Evolutionary conservation across 2,113 vertebrate genomes (phyloP), one percentile per base, ranked within the genome.

Genomic region (Sialia sialis): DNA sequence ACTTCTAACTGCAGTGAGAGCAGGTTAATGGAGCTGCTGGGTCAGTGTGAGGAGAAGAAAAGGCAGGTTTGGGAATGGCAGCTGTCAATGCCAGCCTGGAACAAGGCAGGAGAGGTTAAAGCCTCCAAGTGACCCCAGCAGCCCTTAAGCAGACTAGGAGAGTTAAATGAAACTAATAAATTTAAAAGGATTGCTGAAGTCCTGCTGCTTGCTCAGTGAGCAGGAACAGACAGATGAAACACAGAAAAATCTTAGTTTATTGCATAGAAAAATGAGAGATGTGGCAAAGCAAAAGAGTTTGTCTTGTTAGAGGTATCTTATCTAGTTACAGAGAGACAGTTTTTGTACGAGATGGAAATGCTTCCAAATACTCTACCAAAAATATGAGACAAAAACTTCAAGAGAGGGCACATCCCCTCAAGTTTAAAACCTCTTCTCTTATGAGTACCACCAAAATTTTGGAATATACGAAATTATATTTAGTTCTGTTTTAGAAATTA

Each of bases 361-460:
- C 14, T 27, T 67, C 27, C 41, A 62, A 30, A 34, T 14, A 32
- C 9, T 55, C 16, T 36, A 43, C 10, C n/a, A 36, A 74, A 86
- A 23, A 16, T 3, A 19, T 0, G 0, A 89, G n/a, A 34, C 23
- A 60, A 41, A 75, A 81, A 0, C 22, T 44, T 73, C 7, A 52
- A 70, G 10, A 32, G n/a, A 23, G 10, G 7, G 6, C 5, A 7
- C 7, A 11, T 73, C 7, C 26, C 27, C 8, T 56, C 8, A 23
- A 26, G 8, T 5, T 55, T 41, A 60, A 77, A 29, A 15, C 14
- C 5, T 54, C 7, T 73, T 66, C 10, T 54, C 5, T 39, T 60
- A 8, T 0, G 12, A 12, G 6, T 48, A 29, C 25, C 9, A 34
- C 29, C 32, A 78, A 34, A 27, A 49, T 59, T 67, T 51, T 52